A percentile compares a stretch with the other conserved stretches of the same genome.
Evolutionary conservation across 1,140 invertebrate genomes (phyloP).

Genomic region (Tetraneura akinire): DNA sequence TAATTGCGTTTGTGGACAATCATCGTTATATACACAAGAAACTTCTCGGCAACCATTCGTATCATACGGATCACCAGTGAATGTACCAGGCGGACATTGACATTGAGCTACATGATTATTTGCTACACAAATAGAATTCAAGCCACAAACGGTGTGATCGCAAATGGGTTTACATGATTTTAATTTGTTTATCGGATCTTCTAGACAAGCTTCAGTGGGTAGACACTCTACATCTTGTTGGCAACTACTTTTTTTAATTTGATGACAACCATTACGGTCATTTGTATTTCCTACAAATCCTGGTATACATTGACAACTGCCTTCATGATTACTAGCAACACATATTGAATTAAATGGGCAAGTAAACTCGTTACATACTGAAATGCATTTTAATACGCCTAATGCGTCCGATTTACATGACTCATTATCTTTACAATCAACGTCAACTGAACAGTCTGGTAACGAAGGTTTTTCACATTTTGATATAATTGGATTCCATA

Average conservation of each 20-base stretch:
- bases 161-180: constrained; percentile 83
- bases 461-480: constrained; percentile 81
- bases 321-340: constrained; percentile 74
- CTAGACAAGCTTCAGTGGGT: constrained; percentile 66
- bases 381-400: constrained; percentile 78
- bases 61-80: constrained; percentile 71
- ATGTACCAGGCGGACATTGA: constrained; percentile 71
- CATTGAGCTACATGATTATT: constrained; percentile 76
- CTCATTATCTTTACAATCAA: constrained; percentile 70
- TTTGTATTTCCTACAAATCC: constrained; percentile 84
- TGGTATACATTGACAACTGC: constrained; percentile 76
- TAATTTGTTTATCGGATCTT: constrained; percentile 66
- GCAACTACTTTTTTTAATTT: constrained; percentile 58
- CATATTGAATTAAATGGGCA: constrained; percentile 83
- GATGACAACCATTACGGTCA: constrained; percentile 80
- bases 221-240: constrained; percentile 71
- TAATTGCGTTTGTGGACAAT: constrained; percentile 69
- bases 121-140: constrained; percentile 80
- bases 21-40: constrained; percentile 73
- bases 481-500: constrained; percentile 80
- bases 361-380: constrained; percentile 75
- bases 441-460: constrained; percentile 74
- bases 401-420: constrained; percentile 80
- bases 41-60: constrained; percentile 21
- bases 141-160: constrained; percentile 70